phyloP scores from a whole-genome alignment of 2,797 vertebrate species.

The Poecilia picta region DNA sequence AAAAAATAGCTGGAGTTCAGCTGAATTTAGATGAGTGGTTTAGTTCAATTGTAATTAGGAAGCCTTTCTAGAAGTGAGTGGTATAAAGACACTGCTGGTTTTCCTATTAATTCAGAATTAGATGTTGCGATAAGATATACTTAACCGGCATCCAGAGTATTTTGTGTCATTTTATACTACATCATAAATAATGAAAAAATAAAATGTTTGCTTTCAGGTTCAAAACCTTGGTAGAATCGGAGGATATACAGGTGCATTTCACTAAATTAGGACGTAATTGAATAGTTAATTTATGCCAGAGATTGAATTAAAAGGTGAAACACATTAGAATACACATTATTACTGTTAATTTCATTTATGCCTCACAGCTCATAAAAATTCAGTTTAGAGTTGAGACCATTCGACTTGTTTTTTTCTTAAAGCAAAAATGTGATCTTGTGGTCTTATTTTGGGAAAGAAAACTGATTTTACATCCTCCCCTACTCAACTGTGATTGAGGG shows the following conservation, averaged over 20 bases:
- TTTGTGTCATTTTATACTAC: conserved; percentile 18
- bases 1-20: conserved; percentile 31
- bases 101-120: conserved; percentile 1
- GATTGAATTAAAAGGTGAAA: background rate
- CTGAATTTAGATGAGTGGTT: conserved; percentile 27
- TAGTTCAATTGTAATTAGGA: conserved; percentile 13
- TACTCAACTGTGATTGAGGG: background rate
- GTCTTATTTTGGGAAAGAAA: background rate
- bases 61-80: conserved; percentile 1
- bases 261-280: background rate
- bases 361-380: background rate
- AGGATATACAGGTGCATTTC: background rate
- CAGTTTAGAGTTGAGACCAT: background rate
- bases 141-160: conserved; percentile 16
- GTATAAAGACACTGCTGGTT: background rate
- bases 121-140: background rate
- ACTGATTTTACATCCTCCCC: background rate
- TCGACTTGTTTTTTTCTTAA: background rate
- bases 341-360: background rate
- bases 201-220: background rate
- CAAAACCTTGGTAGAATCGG: background rate
- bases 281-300: background rate
- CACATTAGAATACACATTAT: background rate
- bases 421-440: background rate
- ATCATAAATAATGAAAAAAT: background rate